Evolutionary conservation across 1,140 invertebrate species (phyloP).

Genomic region (Drosophila paulistorum): DNA sequence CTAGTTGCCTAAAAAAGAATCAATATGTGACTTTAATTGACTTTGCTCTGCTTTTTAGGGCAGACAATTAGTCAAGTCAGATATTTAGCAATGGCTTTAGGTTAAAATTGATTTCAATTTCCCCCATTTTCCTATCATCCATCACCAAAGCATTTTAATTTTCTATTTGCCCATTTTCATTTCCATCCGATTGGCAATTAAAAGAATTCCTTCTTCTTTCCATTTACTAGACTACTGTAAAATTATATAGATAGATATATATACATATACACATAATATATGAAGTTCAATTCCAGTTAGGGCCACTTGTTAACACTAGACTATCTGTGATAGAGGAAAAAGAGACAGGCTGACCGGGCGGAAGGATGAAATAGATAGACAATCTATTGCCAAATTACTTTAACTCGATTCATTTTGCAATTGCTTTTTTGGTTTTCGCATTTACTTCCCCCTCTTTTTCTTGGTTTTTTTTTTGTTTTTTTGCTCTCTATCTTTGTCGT

Average conservation of each 20-base stretch:
- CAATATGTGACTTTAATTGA: too few species aligned
- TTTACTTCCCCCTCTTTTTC: slow-evolving; percentile 9
- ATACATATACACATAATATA: background rate
- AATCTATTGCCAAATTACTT: slow-evolving; percentile 76
- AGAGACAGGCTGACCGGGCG: background rate
- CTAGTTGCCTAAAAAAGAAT: too few species aligned
- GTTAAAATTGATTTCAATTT: slow-evolving; percentile 8
- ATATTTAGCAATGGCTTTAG: background rate
- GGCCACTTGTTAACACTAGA: slow-evolving; percentile 54
- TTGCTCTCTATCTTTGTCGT: background rate
- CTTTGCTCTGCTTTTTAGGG: too few species aligned
- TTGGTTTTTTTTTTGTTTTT: too few species aligned
- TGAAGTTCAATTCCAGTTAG: slow-evolving; percentile 1
- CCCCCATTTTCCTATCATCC: background rate
- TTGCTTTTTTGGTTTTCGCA: slow-evolving; percentile 39
- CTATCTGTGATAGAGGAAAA: slow-evolving; percentile 35
- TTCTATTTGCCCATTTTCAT: slow-evolving; percentile 10
- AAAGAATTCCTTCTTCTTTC: slow-evolving; percentile 4
- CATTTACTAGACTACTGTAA: background rate
- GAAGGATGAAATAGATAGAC: slow-evolving; percentile 27
- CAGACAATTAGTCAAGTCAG: background rate
- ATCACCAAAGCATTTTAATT: slow-evolving; percentile 1
- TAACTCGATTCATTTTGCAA: slow-evolving; percentile 77
- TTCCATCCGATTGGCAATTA: slow-evolving; percentile 9
- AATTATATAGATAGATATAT: slow-evolving; percentile 5